phyloP scores from a whole-genome alignment of 2,888 invertebrate species.

The Cloeon dipterum region DNA sequence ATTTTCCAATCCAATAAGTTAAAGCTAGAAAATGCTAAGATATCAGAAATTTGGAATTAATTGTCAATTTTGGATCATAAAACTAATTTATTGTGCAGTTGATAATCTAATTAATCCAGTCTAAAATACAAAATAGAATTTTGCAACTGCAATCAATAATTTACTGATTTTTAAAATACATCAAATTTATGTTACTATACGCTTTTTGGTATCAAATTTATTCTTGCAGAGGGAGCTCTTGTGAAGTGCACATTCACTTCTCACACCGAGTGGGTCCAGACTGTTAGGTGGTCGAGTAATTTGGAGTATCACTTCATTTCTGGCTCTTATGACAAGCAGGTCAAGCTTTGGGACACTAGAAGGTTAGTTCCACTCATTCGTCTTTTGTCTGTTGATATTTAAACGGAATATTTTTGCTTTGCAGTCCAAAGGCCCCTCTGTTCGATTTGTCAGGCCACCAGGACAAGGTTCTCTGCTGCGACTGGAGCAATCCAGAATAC shows the following conservation, averaged over 20 bases:
- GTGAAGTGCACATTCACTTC: slow-evolving; percentile 73
- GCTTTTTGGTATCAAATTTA: too few species aligned
- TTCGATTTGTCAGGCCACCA: slow-evolving; percentile 86
- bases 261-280: slow-evolving; percentile 81
- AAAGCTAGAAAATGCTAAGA: too few species aligned
- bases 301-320: slow-evolving; percentile 73
- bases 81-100: too few species aligned
- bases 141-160: too few species aligned
- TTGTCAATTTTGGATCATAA: too few species aligned
- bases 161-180: too few species aligned
- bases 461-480: slow-evolving; percentile 78
- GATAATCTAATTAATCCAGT: too few species aligned
- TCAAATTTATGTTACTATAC: too few species aligned
- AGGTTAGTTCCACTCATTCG: slow-evolving; percentile 28
- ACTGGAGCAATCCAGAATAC: slow-evolving; percentile 73
- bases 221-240: slow-evolving; percentile 54
- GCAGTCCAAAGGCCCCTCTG: slow-evolving; percentile 68
- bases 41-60: too few species aligned
- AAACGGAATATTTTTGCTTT: slow-evolving; percentile 12
- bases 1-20: too few species aligned
- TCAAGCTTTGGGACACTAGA: slow-evolving; percentile 91
- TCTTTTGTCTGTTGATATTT: background rate
- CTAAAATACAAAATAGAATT: too few species aligned
- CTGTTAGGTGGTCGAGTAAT: slow-evolving; percentile 69
- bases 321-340: slow-evolving; percentile 70